These are phyloP conservation scores for Lepus oiostolus DNA, from an alignment of 2,797 vertebrate species.

Conservation along the genomic window DNA sequence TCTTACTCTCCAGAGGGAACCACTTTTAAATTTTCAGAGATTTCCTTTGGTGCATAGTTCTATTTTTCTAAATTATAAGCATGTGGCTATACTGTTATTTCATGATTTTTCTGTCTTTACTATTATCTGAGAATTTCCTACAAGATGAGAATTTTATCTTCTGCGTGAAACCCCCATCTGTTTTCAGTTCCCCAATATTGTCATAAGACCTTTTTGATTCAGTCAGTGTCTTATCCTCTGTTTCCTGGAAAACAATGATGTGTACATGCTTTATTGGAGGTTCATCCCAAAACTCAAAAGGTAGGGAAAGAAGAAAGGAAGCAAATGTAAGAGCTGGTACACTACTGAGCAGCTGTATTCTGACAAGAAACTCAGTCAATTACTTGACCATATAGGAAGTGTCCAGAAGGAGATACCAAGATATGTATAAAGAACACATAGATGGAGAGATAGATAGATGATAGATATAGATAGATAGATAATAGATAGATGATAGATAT, in stretches of 20 bases:
- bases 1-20: not conserved
- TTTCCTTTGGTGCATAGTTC: not conserved
- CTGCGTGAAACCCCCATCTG: not conserved
- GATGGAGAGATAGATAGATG: too few species aligned
- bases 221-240: not conserved
- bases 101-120: slow-evolving; percentile 7
- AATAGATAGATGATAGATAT: too few species aligned
- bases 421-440: too few species aligned
- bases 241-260: not conserved
- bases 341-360: not conserved
- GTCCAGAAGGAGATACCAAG: not conserved
- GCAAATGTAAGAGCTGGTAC: not conserved
- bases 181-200: not conserved
- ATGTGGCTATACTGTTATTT: not conserved
- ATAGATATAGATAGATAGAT: too few species aligned
- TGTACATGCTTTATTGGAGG: not conserved
- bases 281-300: not conserved
- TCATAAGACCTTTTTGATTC: not conserved
- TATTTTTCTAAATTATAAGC: not conserved
- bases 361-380: not conserved
- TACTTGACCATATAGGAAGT: not conserved
- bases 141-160: not conserved
- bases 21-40: not conserved
- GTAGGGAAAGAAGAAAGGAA: not conserved
- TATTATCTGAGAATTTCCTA: not conserved